Evolutionary conservation across 2,888 invertebrate genomes (phyloP), one percentile per base, ranked within the genome.

Genomic region (Gonocerus acuteangulatus): DNA sequence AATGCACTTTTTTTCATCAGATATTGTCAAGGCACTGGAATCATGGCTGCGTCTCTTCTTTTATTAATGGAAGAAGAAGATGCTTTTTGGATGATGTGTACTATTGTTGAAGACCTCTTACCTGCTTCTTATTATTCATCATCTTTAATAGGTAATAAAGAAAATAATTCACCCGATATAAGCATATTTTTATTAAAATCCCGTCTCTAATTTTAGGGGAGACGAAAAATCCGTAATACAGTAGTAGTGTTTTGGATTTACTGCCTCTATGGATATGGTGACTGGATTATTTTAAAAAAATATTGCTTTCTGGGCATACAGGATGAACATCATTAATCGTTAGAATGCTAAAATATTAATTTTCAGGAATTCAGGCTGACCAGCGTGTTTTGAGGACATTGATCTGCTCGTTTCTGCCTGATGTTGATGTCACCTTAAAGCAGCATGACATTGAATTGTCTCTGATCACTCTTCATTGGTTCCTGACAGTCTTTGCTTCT

Each of bases 61-160:
- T 78, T 99, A 6, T 82, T 99, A 63, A 83, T 97, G 79, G 96
- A 97, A 75, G 99, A 99, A 78, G 97, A 99, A 76, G 95, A 95
- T 76, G 88, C 93, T 42, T 99, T 99, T 78, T 99, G 99, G 99
- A 88, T 96, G 77, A 93, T 97, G 91, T 90, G 94, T 69, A 89
- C 95, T 2, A 91, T 99, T 69, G 93, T 99, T n/a, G 97, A 99
- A 80, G 96, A 99, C 75, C 79, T 97, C 13, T 77, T 99, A 66
- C 97, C 99, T 36, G 93, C 97, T 57, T 95, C 95, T 1, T 99
- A 96, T 76, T 99, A 95, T 75, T 94, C 94, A 62, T 90, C 92
- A 63, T 94, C 94, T 36, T 79, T 97, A 62, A 82, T 96, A 67
- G 86, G 82, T 81, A 73, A 65, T 15, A 2, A 19, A 11, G 13